Evolutionary conservation across 2,888 invertebrate species (phyloP).

Genomic region (Nesidiocoris tenuis): DNA sequence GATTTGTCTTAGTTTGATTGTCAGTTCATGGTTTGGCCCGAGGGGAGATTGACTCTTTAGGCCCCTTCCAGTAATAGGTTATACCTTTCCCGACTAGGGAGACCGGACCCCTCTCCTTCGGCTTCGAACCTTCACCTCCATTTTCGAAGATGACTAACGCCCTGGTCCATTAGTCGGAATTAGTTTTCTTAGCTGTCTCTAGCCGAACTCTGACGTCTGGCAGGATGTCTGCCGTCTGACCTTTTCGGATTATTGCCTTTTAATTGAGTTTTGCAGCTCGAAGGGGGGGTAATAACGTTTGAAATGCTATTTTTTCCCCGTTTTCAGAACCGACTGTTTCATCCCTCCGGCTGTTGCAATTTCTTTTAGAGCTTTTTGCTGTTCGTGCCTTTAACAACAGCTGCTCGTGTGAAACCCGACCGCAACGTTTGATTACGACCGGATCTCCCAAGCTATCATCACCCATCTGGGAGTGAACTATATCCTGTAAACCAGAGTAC

Average conservation of each 20-base stretch:
- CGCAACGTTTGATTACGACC: neutral
- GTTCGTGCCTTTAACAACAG: neutral
- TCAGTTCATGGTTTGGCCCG: neutral
- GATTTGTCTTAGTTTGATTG: neutral
- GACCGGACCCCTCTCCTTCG: neutral
- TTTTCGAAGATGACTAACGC: neutral
- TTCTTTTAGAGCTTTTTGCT: neutral
- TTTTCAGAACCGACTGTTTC: neutral
- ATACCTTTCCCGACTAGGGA: neutral
- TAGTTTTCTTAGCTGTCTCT: neutral
- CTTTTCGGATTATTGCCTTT: constrained; percentile 4
- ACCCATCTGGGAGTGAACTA: too few relatives aligned
- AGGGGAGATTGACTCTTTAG: neutral
- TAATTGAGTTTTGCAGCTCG: neutral
- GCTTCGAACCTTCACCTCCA: neutral
- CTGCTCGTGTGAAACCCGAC: neutral
- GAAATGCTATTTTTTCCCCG: neutral
- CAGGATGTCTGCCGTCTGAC: constrained; percentile 7
- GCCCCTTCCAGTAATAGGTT: neutral
- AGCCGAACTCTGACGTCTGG: neutral
- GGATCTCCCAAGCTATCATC: too few relatives aligned
- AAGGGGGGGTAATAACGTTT: neutral
- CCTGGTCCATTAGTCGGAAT: neutral
- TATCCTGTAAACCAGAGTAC: too few relatives aligned
- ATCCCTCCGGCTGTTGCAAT: neutral